Percentiles rank a stretch among this genome's conserved stretches.
Evolutionary conservation across 1,140 invertebrate genomes (phyloP).

Genomic region (Paramacrobiotus metropolitanus): DNA sequence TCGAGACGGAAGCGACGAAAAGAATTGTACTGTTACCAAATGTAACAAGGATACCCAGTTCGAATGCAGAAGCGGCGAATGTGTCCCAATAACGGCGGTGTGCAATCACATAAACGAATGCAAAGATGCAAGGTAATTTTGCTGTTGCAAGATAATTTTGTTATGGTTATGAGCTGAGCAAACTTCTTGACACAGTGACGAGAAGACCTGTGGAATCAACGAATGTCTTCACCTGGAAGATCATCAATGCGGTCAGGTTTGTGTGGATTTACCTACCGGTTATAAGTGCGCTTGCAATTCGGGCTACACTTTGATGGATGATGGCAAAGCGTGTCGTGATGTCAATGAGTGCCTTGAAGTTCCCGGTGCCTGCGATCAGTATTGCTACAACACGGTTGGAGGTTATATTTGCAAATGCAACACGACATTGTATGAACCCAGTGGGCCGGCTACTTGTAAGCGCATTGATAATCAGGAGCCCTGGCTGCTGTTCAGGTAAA

Average conservation of each 20-base stretch:
- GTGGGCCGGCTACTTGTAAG: slow-evolving; percentile 67
- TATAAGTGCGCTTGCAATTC: slow-evolving; percentile 83
- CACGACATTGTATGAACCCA: slow-evolving; percentile 66
- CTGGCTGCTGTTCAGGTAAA: slow-evolving; percentile 59
- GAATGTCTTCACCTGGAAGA: slow-evolving; percentile 72
- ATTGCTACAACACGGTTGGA: slow-evolving; percentile 81
- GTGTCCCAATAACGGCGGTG: slow-evolving; percentile 57
- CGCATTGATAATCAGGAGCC: slow-evolving; percentile 50
- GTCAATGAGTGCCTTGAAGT: slow-evolving; percentile 78
- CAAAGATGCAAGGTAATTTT: slow-evolving; percentile 31
- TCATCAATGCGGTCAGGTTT: slow-evolving; percentile 84
- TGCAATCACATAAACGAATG: slow-evolving; percentile 88
- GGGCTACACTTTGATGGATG: slow-evolving; percentile 57
- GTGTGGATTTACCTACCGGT: slow-evolving; percentile 67
- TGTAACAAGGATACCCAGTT: slow-evolving; percentile 32
- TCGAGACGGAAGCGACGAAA: slow-evolving; percentile 59
- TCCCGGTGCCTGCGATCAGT: slow-evolving; percentile 72
- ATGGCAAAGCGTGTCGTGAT: slow-evolving; percentile 68
- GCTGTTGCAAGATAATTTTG: slow-evolving; percentile 37
- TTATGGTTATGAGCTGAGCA: too few species aligned
- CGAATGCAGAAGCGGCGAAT: slow-evolving; percentile 46
- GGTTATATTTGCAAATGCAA: slow-evolving; percentile 89
- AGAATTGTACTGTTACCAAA: slow-evolving; percentile 4
- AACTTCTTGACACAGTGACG: slow-evolving; percentile 58
- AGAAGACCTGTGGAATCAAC: slow-evolving; percentile 41